Percentiles rank a stretch among this genome's conserved stretches.
Conservation (phyloP, 2,797 vertebrate species). For the Harpagifer antarcticus region DNA sequence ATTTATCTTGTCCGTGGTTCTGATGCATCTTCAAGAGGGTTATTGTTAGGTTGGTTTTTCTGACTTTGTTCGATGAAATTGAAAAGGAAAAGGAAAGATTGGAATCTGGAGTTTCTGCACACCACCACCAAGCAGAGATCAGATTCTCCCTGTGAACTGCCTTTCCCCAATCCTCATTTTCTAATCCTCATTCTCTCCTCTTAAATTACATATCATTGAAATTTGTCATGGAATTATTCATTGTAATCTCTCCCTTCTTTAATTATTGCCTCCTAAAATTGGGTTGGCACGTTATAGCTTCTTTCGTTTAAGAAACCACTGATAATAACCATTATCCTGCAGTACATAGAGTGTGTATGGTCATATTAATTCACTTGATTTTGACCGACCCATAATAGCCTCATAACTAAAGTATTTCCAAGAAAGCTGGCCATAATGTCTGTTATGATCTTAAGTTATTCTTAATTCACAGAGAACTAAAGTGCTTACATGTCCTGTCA, state of each 20-base stretch:
- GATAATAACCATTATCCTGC: neutral
- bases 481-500: slow-evolving; percentile 22
- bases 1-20: slow-evolving; percentile 1
- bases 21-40: slow-evolving; percentile 1
- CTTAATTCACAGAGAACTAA: slow-evolving; percentile 10
- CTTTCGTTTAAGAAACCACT: neutral
- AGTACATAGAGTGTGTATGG: neutral
- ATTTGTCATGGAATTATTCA: slow-evolving; percentile 42
- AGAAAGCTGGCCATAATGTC: neutral
- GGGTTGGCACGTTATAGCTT: slow-evolving; percentile 6
- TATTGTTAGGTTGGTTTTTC: slow-evolving; percentile 21
- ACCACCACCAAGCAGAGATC: slow-evolving; percentile 66
- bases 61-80: slow-evolving; percentile 25
- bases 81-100: slow-evolving; percentile 42
- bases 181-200: slow-evolving; percentile 27
- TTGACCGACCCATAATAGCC: neutral
- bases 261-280: slow-evolving; percentile 26
- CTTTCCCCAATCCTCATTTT: slow-evolving; percentile 41
- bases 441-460: slow-evolving; percentile 2
- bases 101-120: slow-evolving; percentile 84
- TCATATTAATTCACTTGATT: neutral
- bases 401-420: neutral
- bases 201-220: slow-evolving; percentile 17
- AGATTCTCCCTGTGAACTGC: slow-evolving; percentile 32
- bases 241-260: slow-evolving; percentile 35